Evolutionary conservation across 2,797 vertebrate genomes (phyloP).

Genomic region (Glossophaga mutica): DNA sequence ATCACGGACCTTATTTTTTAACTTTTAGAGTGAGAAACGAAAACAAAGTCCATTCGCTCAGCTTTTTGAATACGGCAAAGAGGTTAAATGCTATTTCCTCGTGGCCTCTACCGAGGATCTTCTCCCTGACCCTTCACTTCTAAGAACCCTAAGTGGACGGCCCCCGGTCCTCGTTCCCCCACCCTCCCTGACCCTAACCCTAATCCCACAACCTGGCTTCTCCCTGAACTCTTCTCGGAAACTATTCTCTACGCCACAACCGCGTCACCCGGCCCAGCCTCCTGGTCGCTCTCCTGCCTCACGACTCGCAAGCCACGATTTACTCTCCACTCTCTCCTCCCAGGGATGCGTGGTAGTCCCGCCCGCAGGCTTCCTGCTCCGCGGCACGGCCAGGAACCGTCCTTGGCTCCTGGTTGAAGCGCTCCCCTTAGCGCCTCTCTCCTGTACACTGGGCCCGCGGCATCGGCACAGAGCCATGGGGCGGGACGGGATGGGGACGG

Average conservation of each 20-base stretch:
- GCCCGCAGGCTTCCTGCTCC: neutral
- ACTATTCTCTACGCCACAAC: neutral
- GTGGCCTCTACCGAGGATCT: neutral
- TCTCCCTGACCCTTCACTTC: neutral
- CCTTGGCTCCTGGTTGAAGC: neutral
- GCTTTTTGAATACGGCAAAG: neutral
- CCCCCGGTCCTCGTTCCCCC: neutral
- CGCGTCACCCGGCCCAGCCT: neutral
- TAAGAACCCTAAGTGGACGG: neutral
- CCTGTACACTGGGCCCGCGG: neutral
- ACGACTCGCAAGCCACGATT: neutral
- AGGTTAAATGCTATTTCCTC: neutral
- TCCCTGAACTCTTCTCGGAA: neutral
- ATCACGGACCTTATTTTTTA: neutral
- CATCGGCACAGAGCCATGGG: neutral
- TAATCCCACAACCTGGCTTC: neutral
- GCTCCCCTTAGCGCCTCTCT: neutral
- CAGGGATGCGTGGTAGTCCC: neutral
- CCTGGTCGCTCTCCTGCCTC: neutral
- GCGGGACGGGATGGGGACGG: no score
- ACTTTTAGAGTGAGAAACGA: neutral
- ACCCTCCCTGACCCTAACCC: neutral
- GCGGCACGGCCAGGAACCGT: neutral
- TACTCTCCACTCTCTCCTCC: neutral
- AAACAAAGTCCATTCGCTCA: neutral